phyloP scores from a whole-genome alignment of 2,113 vertebrate genomes.

The Thinocorus orbignyianus region DNA sequence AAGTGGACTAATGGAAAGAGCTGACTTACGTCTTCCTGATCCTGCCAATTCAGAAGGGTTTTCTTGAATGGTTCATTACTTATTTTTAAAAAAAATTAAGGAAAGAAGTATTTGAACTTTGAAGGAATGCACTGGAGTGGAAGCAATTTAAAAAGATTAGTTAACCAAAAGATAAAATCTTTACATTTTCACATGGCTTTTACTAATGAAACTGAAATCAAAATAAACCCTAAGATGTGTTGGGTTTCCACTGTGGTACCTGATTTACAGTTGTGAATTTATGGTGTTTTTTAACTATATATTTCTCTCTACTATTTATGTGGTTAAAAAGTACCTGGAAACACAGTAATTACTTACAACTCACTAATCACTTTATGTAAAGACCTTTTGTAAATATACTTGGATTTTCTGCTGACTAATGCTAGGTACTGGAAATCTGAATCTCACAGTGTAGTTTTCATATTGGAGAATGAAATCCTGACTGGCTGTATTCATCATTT shows the following conservation, averaged over 20 bases:
- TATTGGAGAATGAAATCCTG: slow-evolving; percentile 1
- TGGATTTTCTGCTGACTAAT: slow-evolving; percentile 55
- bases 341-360: slow-evolving; percentile 1
- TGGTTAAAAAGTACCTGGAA: slow-evolving; percentile 50
- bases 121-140: slow-evolving; percentile 37
- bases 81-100: not conserved
- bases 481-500: slow-evolving; percentile 34
- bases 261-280: slow-evolving; percentile 61
- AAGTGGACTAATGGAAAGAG: slow-evolving; percentile 30
- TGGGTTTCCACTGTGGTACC: slow-evolving; percentile 52
- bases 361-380: slow-evolving; percentile 66
- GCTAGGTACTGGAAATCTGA: slow-evolving; percentile 27
- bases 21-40: slow-evolving; percentile 47
- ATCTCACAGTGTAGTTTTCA: slow-evolving; percentile 39
- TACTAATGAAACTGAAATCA: slow-evolving; percentile 66
- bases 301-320: slow-evolving; percentile 52
- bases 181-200: slow-evolving; percentile 62
- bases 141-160: slow-evolving; percentile 46
- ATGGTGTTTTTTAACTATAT: slow-evolving; percentile 70
- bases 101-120: slow-evolving; percentile 26
- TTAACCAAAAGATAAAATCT: slow-evolving; percentile 59
- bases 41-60: slow-evolving; percentile 29
- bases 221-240: slow-evolving; percentile 28
- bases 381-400: slow-evolving; percentile 71
- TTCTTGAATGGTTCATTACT: slow-evolving; percentile 42